Evolutionary conservation across 2,888 invertebrate species (phyloP).

Genomic region (Torymus aiolomorphi): DNA sequence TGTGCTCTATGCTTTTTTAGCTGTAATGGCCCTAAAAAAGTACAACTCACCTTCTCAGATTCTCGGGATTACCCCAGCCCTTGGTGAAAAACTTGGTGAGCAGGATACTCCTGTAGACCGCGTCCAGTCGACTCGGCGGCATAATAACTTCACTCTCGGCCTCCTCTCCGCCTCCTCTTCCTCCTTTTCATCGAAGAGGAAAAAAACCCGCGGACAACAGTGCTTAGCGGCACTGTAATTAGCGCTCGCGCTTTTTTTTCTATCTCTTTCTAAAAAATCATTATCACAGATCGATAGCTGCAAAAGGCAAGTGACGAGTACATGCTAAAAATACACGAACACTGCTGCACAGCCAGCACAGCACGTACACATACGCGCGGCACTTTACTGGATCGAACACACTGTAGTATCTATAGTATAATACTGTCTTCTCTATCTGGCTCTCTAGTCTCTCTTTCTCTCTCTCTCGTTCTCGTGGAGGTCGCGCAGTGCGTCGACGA

Average conservation of each 20-base stretch:
- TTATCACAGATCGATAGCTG: slow-evolving; percentile 6
- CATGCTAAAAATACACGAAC: slow-evolving; percentile 41
- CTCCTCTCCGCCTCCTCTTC: too few species aligned
- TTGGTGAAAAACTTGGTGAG: slow-evolving; percentile 94
- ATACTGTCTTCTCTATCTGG: not conserved
- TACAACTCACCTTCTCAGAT: slow-evolving; percentile 82
- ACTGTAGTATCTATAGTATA: too few species aligned
- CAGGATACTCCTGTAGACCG: slow-evolving; percentile 89
- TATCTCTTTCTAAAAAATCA: slow-evolving; percentile 20
- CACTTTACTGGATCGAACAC: not conserved
- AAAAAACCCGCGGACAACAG: not conserved
- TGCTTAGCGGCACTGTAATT: slow-evolving; percentile 9
- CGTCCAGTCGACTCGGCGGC: slow-evolving; percentile 80
- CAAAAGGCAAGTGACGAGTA: slow-evolving; percentile 6
- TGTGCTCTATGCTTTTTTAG: too few species aligned
- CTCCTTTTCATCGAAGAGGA: too few species aligned
- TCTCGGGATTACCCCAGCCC: slow-evolving; percentile 97
- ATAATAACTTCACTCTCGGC: slow-evolving; percentile 58
- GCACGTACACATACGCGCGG: not conserved
- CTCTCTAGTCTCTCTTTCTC: not conserved
- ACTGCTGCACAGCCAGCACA: too few species aligned
- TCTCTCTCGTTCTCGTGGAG: not conserved
- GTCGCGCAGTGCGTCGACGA: too few species aligned
- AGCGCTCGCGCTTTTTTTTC: not conserved
- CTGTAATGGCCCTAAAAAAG: too few species aligned